phyloP scores from a whole-genome alignment of 2,888 invertebrate genomes.

The Molorchus minor region DNA sequence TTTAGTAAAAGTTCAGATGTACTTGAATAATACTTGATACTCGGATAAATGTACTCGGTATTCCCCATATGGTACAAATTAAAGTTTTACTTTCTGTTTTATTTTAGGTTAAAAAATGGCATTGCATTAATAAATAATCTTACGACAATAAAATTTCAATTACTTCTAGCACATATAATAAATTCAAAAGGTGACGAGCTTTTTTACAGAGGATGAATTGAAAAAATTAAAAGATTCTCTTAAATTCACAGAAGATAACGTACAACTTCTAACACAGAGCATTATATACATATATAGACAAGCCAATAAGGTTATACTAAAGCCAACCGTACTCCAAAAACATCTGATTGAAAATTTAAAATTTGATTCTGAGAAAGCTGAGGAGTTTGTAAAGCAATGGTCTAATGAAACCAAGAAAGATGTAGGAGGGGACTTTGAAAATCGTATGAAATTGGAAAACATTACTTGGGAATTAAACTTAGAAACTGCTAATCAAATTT shows the following conservation, averaged over 20 bases:
- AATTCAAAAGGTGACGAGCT: constrained; percentile 42
- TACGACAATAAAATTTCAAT: constrained; percentile 48
- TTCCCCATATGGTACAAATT: neutral
- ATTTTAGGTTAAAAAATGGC: constrained; percentile 54
- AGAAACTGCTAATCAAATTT: constrained; percentile 64
- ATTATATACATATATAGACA: constrained; percentile 63
- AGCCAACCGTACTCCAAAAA: constrained; percentile 66
- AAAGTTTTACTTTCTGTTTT: neutral
- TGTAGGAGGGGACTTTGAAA: constrained; percentile 62
- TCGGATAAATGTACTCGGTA: too few relatives aligned
- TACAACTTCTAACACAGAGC: constrained; percentile 52
- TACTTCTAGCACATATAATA: constrained; percentile 49
- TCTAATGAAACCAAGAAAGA: constrained; percentile 65
- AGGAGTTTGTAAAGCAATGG: constrained; percentile 67
- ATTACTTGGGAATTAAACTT: constrained; percentile 68
- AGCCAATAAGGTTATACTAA: constrained; percentile 65
- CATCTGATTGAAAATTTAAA: constrained; percentile 64
- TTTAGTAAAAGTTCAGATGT: neutral
- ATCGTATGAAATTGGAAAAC: constrained; percentile 64
- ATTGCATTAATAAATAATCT: constrained; percentile 52
- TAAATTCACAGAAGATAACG: constrained; percentile 43
- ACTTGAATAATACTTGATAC: too few relatives aligned
- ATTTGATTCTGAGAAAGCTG: constrained; percentile 65
- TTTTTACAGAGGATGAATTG: constrained; percentile 51
- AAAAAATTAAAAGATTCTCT: constrained; percentile 50